Base-by-base conservation (phyloP, 2,888 invertebrate species). In the Eurois occulta region DNA sequence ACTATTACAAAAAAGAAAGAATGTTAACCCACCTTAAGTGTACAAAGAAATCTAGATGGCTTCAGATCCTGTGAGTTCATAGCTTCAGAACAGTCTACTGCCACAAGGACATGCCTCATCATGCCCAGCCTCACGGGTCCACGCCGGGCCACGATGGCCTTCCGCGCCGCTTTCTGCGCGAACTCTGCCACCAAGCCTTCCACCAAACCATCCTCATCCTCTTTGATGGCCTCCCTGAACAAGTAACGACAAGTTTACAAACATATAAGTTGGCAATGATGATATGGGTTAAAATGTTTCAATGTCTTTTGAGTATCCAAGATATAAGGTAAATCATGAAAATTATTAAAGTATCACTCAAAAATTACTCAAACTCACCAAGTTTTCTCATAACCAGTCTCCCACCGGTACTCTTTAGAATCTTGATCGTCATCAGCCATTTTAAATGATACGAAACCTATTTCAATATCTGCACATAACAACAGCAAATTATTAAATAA, bases 51-150 rank as follows among this genome's bases (percentile, higher is more conserved):
- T 85, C 99, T 96, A 7, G 99, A 99, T 1, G 99, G 99, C 95
- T 99, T 99, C 69, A 99, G 97, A 95, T 99, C 99, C 91, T 99
- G 99, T 88, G 98, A 98, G 60, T 97, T 97, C 99, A 99, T 99
- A 2, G 99, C 98, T 91, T 98, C 98, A 0, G 99, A 99, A 93
- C 99, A 98, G 94, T 99, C 99, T 6, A 99, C 95, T 38, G 99
- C 97, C 5, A 99, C 95, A 91, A 98, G 99, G 75, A 99, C 94
- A 95, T 99, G 99, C 69, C 99, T 97, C 99, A 99, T 99, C 99
- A 99, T 99, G 58, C 99, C 99, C 52, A 99, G 97, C 77, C 99
- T 97, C 65, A 99, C 98, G 84, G 98, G 98, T 16, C 98, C 97
- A 81, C 97, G 97, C 84, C 98, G 98, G 65, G 98, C 97, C 55